These are phyloP conservation scores for Mastigias papua DNA, from an alignment of 30 jellyfish, hydroid and myxozoan species.

Conservation along the genomic window DNA sequence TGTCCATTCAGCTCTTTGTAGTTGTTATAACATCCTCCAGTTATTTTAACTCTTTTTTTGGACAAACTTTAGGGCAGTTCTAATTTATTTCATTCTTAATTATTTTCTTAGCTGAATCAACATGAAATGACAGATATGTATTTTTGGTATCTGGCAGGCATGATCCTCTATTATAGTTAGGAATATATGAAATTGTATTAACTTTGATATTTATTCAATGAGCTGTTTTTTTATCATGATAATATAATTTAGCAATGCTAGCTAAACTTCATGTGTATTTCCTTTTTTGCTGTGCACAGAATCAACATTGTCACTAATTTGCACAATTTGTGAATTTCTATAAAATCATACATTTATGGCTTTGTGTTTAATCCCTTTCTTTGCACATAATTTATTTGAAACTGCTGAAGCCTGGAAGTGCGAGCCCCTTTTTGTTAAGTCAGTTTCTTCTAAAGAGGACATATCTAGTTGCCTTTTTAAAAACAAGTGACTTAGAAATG, in stretches of 20 bases:
- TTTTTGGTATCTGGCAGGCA: not conserved
- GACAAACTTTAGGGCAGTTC: not conserved
- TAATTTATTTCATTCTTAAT: not conserved
- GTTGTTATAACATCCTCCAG: not conserved
- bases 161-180: not conserved
- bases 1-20: not conserved
- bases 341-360: too few relatives aligned
- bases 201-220: not conserved
- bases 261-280: not conserved
- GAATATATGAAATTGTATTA: not conserved
- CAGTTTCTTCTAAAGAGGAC: too few relatives aligned
- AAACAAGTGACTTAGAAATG: too few relatives aligned
- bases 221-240: not conserved
- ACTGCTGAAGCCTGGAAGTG: too few relatives aligned
- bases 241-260: not conserved
- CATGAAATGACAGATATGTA: not conserved
- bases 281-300: not conserved
- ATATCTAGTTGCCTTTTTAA: too few relatives aligned
- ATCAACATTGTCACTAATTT: too few relatives aligned
- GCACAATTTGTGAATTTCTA: too few relatives aligned
- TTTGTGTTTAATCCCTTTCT: too few relatives aligned
- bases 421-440: too few relatives aligned
- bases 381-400: too few relatives aligned
- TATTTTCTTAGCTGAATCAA: conserved; percentile 12
- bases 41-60: not conserved